phyloP scores from a whole-genome alignment of 2,113 vertebrate genomes.

The Prunella fulvescens region DNA sequence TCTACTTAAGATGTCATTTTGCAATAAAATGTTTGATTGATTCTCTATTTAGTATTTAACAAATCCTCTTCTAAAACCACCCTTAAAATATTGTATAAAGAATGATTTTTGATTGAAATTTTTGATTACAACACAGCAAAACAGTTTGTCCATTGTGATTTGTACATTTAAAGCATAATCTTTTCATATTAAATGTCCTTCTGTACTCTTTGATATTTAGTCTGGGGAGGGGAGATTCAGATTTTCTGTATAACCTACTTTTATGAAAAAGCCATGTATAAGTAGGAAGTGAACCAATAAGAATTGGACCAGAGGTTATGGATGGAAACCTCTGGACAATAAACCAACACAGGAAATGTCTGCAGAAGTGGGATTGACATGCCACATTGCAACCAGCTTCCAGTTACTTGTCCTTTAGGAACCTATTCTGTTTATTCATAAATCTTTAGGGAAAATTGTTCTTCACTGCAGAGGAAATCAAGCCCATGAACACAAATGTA shows the following conservation, averaged over 20 bases:
- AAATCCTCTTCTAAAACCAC: constrained; percentile 38
- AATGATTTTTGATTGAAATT: constrained; percentile 36
- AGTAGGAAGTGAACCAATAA: neutral
- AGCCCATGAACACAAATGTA: neutral
- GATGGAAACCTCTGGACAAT: neutral
- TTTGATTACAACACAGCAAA: neutral
- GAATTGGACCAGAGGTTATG: neutral
- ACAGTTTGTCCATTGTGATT: neutral
- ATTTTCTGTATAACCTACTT: neutral
- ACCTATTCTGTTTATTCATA: neutral
- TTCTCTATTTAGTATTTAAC: neutral
- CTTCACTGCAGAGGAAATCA: neutral
- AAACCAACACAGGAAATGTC: neutral
- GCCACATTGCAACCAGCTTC: neutral
- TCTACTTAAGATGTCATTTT: constrained; percentile 4
- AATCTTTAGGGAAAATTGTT: neutral
- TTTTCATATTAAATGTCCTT: neutral
- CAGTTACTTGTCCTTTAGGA: neutral
- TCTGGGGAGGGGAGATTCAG: neutral
- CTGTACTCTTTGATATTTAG: neutral
- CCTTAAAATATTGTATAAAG: neutral
- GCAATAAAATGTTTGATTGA: constrained; percentile 25
- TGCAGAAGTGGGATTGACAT: neutral
- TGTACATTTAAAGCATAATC: neutral
- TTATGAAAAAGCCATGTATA: neutral